These are phyloP conservation scores for Setipinna tenuifilis DNA, from an alignment of 2,797 vertebrate genomes.

Conservation along the genomic window DNA sequence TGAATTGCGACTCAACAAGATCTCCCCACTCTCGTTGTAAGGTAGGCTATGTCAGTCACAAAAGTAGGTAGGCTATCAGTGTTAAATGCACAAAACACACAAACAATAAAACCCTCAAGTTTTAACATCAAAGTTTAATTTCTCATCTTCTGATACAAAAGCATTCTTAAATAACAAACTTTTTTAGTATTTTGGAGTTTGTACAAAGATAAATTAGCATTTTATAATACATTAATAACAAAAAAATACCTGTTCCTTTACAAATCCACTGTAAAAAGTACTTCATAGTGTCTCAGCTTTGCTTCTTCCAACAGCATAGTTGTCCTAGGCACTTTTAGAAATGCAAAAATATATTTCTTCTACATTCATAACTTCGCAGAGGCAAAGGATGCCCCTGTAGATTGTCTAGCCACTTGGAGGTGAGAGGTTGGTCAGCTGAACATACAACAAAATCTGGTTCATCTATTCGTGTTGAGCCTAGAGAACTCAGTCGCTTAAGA, in stretches of 20 bases:
- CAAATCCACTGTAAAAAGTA: constrained; percentile 57
- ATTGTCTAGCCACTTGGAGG: constrained; percentile 37
- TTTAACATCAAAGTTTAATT: constrained; percentile 76
- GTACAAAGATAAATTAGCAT: constrained; percentile 99
- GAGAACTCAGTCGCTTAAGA: constrained; percentile 39
- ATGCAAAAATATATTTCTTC: constrained; percentile 54
- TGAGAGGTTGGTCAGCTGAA: constrained; percentile 7
- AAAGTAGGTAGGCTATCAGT: no score
- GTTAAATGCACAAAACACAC: not conserved
- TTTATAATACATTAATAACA: constrained; percentile 89
- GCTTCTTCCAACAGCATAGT: constrained; percentile 47
- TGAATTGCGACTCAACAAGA: no score
- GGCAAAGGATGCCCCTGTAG: constrained; percentile 45
- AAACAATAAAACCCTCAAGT: constrained; percentile 9
- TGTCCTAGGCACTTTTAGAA: constrained; percentile 57
- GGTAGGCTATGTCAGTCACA: no score
- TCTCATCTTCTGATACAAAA: constrained; percentile 81
- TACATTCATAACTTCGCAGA: constrained; percentile 60
- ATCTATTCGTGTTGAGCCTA: constrained; percentile 34
- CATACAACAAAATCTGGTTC: not conserved
- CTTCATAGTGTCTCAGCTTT: constrained; percentile 49
- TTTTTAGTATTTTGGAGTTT: constrained; percentile 65
- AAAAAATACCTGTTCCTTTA: constrained; percentile 76
- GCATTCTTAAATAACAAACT: constrained; percentile 79
- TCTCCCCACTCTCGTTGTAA: no score